phyloP scores from a whole-genome alignment of 1,140 invertebrate genomes.

The Pinna nobilis region DNA sequence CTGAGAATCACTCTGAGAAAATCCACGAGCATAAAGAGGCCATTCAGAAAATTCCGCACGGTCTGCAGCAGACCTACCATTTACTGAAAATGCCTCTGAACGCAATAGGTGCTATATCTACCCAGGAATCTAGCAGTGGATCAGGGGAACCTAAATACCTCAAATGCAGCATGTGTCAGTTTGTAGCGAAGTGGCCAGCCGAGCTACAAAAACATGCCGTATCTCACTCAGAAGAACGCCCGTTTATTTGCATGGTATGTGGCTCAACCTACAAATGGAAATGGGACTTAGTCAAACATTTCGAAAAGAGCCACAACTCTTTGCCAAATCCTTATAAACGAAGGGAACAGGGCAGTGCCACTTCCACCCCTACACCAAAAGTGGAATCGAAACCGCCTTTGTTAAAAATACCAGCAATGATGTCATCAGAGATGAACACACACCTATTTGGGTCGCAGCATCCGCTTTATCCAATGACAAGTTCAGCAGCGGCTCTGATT shows the following conservation, averaged over 20 bases:
- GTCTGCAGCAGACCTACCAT: conserved; percentile 70
- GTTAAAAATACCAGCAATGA: not conserved
- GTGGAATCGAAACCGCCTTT: not conserved
- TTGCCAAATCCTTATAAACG: conserved; percentile 74
- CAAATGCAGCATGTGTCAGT: conserved; percentile 71
- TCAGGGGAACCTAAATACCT: conserved; percentile 58
- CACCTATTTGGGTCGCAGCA: not conserved
- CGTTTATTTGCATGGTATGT: conserved; percentile 73
- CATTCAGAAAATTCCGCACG: conserved; percentile 70
- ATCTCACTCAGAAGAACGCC: conserved; percentile 70
- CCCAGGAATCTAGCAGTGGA: conserved; percentile 53
- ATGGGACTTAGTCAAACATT: conserved; percentile 75
- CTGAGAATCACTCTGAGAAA: conserved; percentile 60
- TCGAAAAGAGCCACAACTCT: conserved; percentile 71
- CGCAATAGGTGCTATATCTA: conserved; percentile 55
- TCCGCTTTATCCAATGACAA: conserved; percentile 44
- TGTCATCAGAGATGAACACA: not conserved
- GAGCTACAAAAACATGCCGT: conserved; percentile 74
- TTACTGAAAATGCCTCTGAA: conserved; percentile 69
- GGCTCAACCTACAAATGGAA: conserved; percentile 74
- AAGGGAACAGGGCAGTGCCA: conserved; percentile 52
- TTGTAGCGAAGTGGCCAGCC: conserved; percentile 74
- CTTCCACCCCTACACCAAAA: not conserved
- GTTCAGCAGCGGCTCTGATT: conserved; percentile 51
- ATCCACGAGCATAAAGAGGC: conserved; percentile 68